Base-by-base conservation (phyloP, 2,797 vertebrate species). In the Clarias platycephalus region DNA sequence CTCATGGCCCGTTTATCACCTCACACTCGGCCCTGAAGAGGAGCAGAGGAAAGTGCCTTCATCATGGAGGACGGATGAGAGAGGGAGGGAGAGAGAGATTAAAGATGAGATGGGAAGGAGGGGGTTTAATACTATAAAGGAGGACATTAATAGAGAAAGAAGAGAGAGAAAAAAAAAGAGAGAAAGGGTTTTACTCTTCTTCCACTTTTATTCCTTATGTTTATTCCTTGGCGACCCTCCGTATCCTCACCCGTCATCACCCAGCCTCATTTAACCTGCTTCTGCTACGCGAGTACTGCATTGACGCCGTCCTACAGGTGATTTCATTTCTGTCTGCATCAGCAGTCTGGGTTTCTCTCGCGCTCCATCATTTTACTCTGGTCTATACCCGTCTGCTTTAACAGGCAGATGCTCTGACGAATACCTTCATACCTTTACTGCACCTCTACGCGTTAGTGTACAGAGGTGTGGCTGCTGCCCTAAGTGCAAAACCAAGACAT, bases 1-100 rank as follows among this genome's bases (percentile, higher is more conserved):
- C 96, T 92, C 95, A 91, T 88, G 90, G 95, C 93, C 94, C 94
- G 95, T 98, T 96, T 95, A 93, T 98, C 95, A 95, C 93, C 93
- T 94, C 88, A 68, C 93, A 92, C 92, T 89, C 80, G 91, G 85
- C 64, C 88, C 87, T 89, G 78, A 93, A 88, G 85, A 91, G 10
- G 68, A 82, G 82, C 80, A 53, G 24, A 8, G 86, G 83, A 90
- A 91, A 91, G 92, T 60, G 91, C 91, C 93, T 93, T 93, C 92
- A 92, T 93, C 92, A 79, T 88, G 83, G 86, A 91, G 90, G 84
- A 49, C 85, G 89, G 90, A 90, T 87, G 85, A 86, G 90, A 88
- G 91, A 88, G 88, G 88, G 91, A 31, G 31, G 84, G 88, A 70
- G 67, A 66, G 70, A 82, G 76, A 57, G 82, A 40, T 78, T 78